Evolutionary conservation across 2,113 vertebrate genomes (phyloP).

Genomic region (Ivindomyrus marchei): DNA sequence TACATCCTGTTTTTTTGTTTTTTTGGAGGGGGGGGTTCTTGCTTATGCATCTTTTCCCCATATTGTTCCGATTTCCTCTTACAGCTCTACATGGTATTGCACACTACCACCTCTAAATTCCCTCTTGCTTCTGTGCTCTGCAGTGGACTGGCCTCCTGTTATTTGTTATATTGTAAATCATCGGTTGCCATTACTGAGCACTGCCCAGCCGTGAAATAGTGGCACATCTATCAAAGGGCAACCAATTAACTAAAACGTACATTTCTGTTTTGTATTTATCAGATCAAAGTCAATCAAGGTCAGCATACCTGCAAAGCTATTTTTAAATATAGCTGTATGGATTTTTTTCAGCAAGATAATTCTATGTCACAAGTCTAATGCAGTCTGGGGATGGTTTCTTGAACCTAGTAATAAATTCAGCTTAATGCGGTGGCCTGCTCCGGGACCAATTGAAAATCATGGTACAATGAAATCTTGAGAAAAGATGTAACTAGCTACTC

Average conservation of each 20-base stretch:
- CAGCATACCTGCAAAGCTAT: neutral
- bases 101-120: neutral
- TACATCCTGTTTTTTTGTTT: neutral
- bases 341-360: neutral
- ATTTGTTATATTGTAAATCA: conserved; percentile 2
- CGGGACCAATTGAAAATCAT: neutral
- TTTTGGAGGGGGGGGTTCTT: neutral
- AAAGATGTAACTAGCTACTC: neutral
- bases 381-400: neutral
- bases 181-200: neutral
- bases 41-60: neutral
- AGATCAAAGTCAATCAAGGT: neutral
- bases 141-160: neutral
- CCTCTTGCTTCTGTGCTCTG: neutral
- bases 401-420: neutral
- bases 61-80: neutral
- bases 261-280: neutral
- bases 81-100: neutral
- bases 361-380: neutral
- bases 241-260: neutral
- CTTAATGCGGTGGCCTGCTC: neutral
- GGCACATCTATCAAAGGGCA: neutral
- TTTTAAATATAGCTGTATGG: neutral
- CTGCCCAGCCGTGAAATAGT: neutral
- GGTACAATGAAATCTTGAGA: neutral